Percentiles rank a stretch among this genome's conserved stretches.
These are phyloP conservation scores for Diadegma fenestrale DNA, from an alignment of 2,888 invertebrate genomes.

Conservation along the genomic window DNA sequence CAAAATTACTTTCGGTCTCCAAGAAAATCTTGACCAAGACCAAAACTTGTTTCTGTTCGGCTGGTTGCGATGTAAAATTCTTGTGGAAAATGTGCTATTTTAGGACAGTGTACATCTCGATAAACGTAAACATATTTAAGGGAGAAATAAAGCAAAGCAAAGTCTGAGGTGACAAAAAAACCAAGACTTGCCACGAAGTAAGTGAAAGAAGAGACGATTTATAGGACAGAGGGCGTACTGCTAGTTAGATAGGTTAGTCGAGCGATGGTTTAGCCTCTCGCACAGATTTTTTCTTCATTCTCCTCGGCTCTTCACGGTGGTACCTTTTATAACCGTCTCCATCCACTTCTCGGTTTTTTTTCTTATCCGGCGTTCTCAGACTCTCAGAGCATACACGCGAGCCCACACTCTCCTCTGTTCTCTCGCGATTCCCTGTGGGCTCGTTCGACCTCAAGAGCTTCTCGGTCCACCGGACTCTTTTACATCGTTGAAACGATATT, in stretches of 20 bases:
- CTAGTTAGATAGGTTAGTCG: constrained; percentile 54
- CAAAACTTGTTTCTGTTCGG: no score
- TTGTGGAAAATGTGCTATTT: background rate
- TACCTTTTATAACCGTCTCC: constrained; percentile 59
- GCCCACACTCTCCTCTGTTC: background rate
- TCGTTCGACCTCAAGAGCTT: constrained; percentile 67
- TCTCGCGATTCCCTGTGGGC: constrained; percentile 59
- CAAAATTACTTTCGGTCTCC: no score
- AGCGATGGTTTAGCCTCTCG: constrained; percentile 55
- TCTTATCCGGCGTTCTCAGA: constrained; percentile 63
- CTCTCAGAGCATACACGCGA: constrained; percentile 38
- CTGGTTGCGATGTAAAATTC: background rate
- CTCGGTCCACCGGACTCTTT: constrained; percentile 66
- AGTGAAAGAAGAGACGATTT: constrained; percentile 47
- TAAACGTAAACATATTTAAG: background rate
- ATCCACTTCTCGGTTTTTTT: constrained; percentile 47
- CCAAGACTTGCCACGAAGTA: background rate
- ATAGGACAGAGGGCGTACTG: constrained; percentile 23
- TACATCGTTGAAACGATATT: constrained; percentile 67
- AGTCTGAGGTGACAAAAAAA: background rate
- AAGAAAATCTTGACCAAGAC: no score
- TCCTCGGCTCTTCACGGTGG: constrained; percentile 22
- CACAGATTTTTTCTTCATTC: constrained; percentile 43
- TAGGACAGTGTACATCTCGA: constrained; percentile 6
- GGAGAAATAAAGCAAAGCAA: background rate